Evolutionary conservation across 2,888 invertebrate species (phyloP).

Genomic region (Adelognathus sp.): DNA sequence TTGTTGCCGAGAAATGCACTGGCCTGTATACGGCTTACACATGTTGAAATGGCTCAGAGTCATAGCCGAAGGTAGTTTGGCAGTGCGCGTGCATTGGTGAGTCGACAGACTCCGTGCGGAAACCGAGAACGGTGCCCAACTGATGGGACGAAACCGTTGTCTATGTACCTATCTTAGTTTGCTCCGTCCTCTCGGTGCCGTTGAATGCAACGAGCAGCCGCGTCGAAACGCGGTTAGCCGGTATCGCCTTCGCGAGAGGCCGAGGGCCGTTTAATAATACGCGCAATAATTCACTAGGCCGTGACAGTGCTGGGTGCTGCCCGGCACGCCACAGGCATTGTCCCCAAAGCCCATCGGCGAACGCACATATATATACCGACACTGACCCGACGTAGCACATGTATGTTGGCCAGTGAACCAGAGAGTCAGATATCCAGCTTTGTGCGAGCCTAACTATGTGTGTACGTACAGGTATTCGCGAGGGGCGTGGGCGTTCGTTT

Average conservation of each 20-base stretch:
- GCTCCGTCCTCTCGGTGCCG: not conserved
- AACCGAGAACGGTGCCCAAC: slow-evolving; percentile 43
- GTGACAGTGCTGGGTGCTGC: slow-evolving; percentile 71
- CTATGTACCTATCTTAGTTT: slow-evolving; percentile 22
- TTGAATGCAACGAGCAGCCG: slow-evolving; percentile 13
- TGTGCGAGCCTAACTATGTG: not conserved
- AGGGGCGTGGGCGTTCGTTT: slow-evolving; percentile 48
- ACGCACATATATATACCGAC: slow-evolving; percentile 17
- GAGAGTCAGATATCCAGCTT: not conserved
- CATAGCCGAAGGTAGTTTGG: slow-evolving; percentile 44
- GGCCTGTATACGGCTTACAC: slow-evolving; percentile 3
- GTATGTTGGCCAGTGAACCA: not conserved
- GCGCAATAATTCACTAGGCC: slow-evolving; percentile 71
- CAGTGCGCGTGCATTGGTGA: slow-evolving; percentile 28
- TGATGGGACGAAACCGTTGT: slow-evolving; percentile 25
- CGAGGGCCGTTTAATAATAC: slow-evolving; percentile 70
- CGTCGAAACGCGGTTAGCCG: slow-evolving; percentile 53
- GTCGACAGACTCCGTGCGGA: slow-evolving; percentile 39
- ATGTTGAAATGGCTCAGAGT: slow-evolving; percentile 44
- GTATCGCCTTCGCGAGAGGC: slow-evolving; percentile 37
- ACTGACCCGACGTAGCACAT: not conserved
- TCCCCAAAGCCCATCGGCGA: slow-evolving; percentile 62
- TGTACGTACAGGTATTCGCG: slow-evolving; percentile 1
- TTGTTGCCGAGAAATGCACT: slow-evolving; percentile 1
- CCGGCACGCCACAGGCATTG: slow-evolving; percentile 68